Evolutionary conservation across 1,140 invertebrate species (phyloP).

Genomic region (Lepidurus apus): DNA sequence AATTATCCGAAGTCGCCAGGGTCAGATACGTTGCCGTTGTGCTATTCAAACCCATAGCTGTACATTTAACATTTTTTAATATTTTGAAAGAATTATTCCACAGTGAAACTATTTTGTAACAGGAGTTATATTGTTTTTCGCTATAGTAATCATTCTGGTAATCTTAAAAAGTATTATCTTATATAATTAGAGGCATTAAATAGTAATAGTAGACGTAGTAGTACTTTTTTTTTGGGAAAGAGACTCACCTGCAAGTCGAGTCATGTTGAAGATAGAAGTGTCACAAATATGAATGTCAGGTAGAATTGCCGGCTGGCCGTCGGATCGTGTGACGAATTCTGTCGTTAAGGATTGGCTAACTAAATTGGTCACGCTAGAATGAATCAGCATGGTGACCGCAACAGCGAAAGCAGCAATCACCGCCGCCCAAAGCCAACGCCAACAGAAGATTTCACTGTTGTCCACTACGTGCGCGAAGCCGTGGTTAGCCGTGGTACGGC

Average conservation of each 20-base stretch:
- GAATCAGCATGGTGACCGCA: neutral
- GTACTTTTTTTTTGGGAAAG: no score
- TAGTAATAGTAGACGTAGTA: no score
- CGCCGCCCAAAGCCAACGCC: neutral
- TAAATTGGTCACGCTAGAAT: neutral
- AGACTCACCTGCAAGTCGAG: constrained; percentile 10
- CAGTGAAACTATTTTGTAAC: no score
- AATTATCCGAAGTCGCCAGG: neutral
- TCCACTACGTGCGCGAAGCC: neutral
- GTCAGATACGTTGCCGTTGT: constrained; percentile 27
- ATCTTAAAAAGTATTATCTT: neutral
- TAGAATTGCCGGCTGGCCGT: neutral
- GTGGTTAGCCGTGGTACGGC: neutral
- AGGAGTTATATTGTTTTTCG: no score
- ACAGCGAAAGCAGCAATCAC: neutral
- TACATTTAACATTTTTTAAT: no score
- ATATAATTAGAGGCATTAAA: no score
- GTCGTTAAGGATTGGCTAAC: neutral
- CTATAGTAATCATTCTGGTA: no score
- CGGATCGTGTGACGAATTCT: neutral
- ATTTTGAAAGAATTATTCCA: no score
- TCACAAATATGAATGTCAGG: constrained; percentile 32
- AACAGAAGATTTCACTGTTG: neutral
- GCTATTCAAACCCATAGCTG: constrained; percentile 24
- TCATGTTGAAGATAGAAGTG: constrained; percentile 12